phyloP scores from a whole-genome alignment of 2,113 vertebrate species.

The Crotophaga sulcirostris region DNA sequence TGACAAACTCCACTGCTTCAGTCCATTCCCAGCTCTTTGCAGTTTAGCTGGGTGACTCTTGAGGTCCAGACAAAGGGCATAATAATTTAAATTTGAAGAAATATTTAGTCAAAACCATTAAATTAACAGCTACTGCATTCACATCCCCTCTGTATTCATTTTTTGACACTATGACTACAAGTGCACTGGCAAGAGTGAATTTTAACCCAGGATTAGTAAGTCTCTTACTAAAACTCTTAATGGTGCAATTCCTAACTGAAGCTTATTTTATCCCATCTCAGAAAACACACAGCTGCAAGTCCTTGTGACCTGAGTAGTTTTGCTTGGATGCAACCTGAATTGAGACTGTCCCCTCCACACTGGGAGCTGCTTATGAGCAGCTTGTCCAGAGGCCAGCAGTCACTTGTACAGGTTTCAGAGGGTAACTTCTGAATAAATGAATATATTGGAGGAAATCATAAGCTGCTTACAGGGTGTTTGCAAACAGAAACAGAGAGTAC shows the following conservation, averaged over 20 bases:
- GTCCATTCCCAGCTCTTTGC: neutral
- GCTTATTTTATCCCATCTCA: neutral
- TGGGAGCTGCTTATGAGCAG: neutral
- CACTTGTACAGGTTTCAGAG: neutral
- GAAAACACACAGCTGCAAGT: neutral
- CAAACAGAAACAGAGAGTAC: slow-evolving; percentile 35
- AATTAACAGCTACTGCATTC: neutral
- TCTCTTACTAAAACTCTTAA: neutral
- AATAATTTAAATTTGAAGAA: neutral
- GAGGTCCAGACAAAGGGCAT: neutral
- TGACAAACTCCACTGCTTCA: neutral
- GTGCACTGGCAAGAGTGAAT: neutral
- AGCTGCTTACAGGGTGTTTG: slow-evolving; percentile 33
- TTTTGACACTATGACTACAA: neutral
- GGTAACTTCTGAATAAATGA: slow-evolving; percentile 23
- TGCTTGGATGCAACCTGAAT: neutral
- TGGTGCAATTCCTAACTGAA: neutral
- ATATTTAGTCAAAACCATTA: neutral
- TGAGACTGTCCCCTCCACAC: neutral
- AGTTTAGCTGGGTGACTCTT: neutral
- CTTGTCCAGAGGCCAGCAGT: slow-evolving; percentile 13
- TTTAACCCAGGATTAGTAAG: neutral
- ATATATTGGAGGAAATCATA: neutral
- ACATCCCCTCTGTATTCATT: neutral
- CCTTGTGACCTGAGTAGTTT: neutral